phyloP scores from a whole-genome alignment of 2,113 vertebrate species.

The Entomyzon cyanotis region DNA sequence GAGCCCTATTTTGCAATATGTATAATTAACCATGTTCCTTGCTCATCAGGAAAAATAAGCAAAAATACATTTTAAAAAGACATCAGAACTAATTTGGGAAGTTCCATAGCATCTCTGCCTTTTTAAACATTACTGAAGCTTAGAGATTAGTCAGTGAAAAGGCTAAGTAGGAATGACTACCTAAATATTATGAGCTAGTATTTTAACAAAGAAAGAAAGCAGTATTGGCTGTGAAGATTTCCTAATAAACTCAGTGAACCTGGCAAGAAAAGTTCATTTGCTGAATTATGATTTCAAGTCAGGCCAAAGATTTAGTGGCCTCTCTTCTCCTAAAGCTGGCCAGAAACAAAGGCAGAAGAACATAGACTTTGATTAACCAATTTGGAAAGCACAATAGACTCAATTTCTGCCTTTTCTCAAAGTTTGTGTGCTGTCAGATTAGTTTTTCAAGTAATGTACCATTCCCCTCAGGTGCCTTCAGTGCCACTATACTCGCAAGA shows the following conservation, averaged over 20 bases:
- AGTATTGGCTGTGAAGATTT: background rate
- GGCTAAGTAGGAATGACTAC: background rate
- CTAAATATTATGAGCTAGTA: background rate
- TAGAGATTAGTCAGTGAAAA: background rate
- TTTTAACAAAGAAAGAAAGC: background rate
- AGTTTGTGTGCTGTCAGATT: background rate
- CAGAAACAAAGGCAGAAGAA: background rate
- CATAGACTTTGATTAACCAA: background rate
- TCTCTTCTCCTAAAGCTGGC: background rate
- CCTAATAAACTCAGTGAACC: background rate
- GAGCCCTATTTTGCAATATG: background rate
- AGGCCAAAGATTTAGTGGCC: background rate
- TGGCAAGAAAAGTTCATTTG: background rate
- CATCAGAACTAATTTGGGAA: background rate
- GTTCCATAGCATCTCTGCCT: background rate
- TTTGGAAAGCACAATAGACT: background rate
- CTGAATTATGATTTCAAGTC: background rate
- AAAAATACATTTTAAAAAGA: background rate
- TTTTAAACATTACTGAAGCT: background rate
- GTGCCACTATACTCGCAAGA: background rate
- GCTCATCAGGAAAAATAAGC: background rate
- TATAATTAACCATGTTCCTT: background rate
- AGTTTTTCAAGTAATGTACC: background rate
- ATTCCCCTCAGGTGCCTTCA: background rate
- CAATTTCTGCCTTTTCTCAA: background rate